Percentiles rank a stretch among this genome's conserved stretches.
phyloP scores from a whole-genome alignment of 2,113 vertebrate species.

The Dicaeum eximium region DNA sequence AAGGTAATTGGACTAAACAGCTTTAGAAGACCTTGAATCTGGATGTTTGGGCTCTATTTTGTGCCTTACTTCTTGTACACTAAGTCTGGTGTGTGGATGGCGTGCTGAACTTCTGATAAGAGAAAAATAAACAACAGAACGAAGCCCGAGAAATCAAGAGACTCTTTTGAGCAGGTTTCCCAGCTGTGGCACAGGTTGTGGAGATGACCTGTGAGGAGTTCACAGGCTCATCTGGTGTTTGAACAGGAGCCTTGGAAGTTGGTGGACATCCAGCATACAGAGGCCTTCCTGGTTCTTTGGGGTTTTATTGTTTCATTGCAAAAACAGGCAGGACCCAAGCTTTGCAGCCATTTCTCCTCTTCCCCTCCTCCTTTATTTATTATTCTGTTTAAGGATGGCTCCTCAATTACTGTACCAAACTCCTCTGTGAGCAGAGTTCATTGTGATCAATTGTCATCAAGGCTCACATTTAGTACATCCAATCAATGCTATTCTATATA shows the following conservation, averaged over 20 bases:
- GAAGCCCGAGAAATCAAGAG: no score
- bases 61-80: no score
- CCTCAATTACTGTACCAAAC: constrained; percentile 27
- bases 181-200: not conserved
- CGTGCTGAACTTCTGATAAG: no score
- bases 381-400: not conserved
- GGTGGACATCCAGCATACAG: not conserved
- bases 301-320: not conserved
- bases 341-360: not conserved
- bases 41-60: no score
- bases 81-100: no score
- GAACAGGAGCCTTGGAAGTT: not conserved
- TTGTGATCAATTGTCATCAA: constrained; percentile 39
- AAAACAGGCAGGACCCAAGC: not conserved
- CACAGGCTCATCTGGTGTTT: not conserved
- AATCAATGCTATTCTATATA: constrained; percentile 20
- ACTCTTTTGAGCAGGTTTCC: not conserved
- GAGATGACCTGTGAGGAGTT: not conserved
- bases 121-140: no score
- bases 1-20: no score
- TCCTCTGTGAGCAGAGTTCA: constrained; percentile 23
- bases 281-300: not conserved
- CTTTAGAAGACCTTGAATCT: no score
- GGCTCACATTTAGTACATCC: not conserved
- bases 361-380: not conserved